phyloP scores from a whole-genome alignment of 2,888 invertebrate genomes.

The Andrena hattorfiana region DNA sequence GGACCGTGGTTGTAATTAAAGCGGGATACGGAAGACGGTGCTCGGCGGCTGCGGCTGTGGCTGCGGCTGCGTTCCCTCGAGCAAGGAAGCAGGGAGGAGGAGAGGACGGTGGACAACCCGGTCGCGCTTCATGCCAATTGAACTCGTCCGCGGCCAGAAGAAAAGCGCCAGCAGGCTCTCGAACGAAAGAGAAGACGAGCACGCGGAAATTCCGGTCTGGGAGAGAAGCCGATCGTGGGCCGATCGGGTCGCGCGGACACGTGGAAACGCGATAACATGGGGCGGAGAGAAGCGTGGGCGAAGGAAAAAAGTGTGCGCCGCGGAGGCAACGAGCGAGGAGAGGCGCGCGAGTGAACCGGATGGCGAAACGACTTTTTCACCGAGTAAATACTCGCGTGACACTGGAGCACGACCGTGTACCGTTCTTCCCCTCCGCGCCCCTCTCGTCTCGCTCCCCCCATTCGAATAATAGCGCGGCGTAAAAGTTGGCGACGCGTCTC shows the following conservation, averaged over 20 bases:
- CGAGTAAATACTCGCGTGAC: slow-evolving; percentile 68
- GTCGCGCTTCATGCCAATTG: slow-evolving; percentile 83
- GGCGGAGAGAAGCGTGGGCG: slow-evolving; percentile 30
- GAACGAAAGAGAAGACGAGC: slow-evolving; percentile 5
- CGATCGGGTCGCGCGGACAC: neutral
- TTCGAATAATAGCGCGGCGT: slow-evolving; percentile 47
- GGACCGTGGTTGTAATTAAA: slow-evolving; percentile 79
- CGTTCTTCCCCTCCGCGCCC: slow-evolving; percentile 54
- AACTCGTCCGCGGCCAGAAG: slow-evolving; percentile 68
- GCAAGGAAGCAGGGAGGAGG: slow-evolving; percentile 7
- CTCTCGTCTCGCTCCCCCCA: slow-evolving; percentile 37
- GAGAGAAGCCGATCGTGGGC: neutral
- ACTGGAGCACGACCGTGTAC: slow-evolving; percentile 66
- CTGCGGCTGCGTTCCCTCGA: slow-evolving; percentile 31
- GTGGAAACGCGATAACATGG: neutral
- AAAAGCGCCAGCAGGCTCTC: neutral
- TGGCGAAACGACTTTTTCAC: slow-evolving; percentile 70
- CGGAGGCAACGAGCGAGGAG: slow-evolving; percentile 40
- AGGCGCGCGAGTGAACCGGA: slow-evolving; percentile 71
- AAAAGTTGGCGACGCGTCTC: slow-evolving; percentile 29
- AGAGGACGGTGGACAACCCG: slow-evolving; percentile 76
- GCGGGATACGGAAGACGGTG: slow-evolving; percentile 71
- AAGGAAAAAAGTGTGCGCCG: slow-evolving; percentile 25
- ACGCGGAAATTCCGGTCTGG: neutral
- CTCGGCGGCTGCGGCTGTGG: slow-evolving; percentile 2